Evolutionary conservation across 2,888 invertebrate species (phyloP), one percentile per base, ranked within the genome.

Genomic region (Pseudoips prasinana): DNA sequence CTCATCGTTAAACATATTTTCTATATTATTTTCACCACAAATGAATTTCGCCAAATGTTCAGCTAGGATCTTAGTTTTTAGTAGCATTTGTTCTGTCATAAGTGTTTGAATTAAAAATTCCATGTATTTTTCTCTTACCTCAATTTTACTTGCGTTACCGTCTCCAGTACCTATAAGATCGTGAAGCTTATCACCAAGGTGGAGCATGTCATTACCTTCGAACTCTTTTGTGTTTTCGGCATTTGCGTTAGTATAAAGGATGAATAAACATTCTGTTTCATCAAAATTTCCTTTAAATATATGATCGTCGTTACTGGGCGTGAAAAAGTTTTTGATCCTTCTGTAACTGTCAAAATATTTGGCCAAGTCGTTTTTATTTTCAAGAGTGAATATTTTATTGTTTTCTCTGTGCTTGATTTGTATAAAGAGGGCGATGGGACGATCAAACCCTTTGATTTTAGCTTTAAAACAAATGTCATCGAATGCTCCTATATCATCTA

Each of bases 351-450:
- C 5, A 4, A 35, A 56, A 10, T 39, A 52, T 22, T 46, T 46
- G 0, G 25, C 11, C 6, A 36, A 31, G 6, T 52, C 39, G 3
- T 14, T 26, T 10, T 26, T 33, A 22, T 11, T 37, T 8, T 31
- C 42, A 3, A 44, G 32, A 0, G 23, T 34, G 1, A 42, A 25
- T 2, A 11, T 20, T 7, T 32, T 29, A 4, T 26, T 19, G 7
- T 49, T 37, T 3, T 56, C 46, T 14, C 35, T 41, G 8, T 56
- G 53, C 26, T 50, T 56, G 0, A 44, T 39, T 43, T 56, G 56
- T 7, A 56, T 22, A 8, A 56, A 56, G 0, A 46, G 39, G 0
- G 27, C n/a, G n/a, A 50, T 0, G 1, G 32, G 40, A 22, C 33
- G 31, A 1, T 49, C 3, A 1, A 20, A n/a, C 1, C 24, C 35